Evolutionary conservation across 2,888 invertebrate genomes (phyloP).

Genomic region (Bhutanitis thaidina): DNA sequence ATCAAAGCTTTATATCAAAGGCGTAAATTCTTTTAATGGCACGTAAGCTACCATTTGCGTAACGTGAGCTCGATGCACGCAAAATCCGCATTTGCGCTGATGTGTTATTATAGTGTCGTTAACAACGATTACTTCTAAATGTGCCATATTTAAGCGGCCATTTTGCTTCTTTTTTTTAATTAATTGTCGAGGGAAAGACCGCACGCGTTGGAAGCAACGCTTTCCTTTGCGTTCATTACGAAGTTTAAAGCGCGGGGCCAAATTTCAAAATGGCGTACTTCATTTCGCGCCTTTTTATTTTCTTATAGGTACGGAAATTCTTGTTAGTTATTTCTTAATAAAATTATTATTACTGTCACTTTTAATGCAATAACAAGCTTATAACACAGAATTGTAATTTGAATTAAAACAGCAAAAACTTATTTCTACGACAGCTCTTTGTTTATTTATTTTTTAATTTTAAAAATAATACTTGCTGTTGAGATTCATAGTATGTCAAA

Average conservation of each 20-base stretch:
- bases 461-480: too few species aligned
- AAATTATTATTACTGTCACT: too few species aligned
- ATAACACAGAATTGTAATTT: too few species aligned
- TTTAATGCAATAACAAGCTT: too few species aligned
- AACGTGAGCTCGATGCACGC: slow-evolving; percentile 12
- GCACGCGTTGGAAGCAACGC: slow-evolving; percentile 16
- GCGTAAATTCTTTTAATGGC: slow-evolving; percentile 9
- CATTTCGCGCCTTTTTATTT: not conserved
- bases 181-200: slow-evolving; percentile 11
- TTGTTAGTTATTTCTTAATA: too few species aligned
- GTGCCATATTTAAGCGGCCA: slow-evolving; percentile 14
- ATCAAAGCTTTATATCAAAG: slow-evolving; percentile 5
- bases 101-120: slow-evolving; percentile 20
- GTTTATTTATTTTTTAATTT: too few species aligned
- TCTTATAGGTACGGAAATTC: too few species aligned
- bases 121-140: slow-evolving; percentile 10
- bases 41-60: slow-evolving; percentile 8
- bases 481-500: too few species aligned
- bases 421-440: too few species aligned
- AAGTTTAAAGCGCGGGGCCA: not conserved
- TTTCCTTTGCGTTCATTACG: not conserved
- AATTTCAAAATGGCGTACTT: slow-evolving; percentile 11
- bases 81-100: slow-evolving; percentile 15
- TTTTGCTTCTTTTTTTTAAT: slow-evolving; percentile 14
- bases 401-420: too few species aligned